Percentiles rank a stretch among this genome's conserved stretches.
Conservation (phyloP, 2,113 vertebrate genomes). For the Datnioides undecimradiatus region DNA sequence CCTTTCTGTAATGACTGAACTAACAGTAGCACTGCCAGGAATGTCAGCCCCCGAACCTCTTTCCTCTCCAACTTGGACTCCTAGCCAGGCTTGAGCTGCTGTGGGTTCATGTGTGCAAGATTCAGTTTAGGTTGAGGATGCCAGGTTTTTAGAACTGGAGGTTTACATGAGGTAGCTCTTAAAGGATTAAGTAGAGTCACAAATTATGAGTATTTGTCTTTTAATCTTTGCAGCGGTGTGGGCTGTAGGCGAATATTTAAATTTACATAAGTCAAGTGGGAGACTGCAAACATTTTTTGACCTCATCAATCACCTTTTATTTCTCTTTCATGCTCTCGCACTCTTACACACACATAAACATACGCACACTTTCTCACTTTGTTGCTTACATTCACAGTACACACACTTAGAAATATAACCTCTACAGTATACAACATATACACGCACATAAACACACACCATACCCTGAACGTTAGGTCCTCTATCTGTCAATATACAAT, state of each 20-base stretch:
- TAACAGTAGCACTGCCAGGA: conserved; percentile 45
- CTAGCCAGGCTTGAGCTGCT: conserved; percentile 7
- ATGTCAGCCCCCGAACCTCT: conserved; percentile 21
- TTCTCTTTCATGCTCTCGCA: conserved; percentile 1
- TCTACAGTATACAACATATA: background rate
- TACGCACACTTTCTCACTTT: background rate
- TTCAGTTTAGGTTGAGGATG: background rate
- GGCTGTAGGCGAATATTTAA: background rate
- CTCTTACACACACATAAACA: background rate
- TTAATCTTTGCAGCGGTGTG: conserved; percentile 20
- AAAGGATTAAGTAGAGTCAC: conserved; percentile 28
- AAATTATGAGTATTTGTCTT: conserved; percentile 21
- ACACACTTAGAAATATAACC: conserved; percentile 1
- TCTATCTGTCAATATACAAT: background rate
- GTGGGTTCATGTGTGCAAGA: conserved; percentile 18
- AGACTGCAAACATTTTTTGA: background rate
- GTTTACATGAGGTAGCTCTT: conserved; percentile 32
- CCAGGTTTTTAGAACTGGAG: conserved; percentile 25
- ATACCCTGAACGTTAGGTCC: background rate
- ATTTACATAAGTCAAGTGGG: background rate
- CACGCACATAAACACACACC: background rate
- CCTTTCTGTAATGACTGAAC: conserved; percentile 39
- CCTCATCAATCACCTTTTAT: background rate
- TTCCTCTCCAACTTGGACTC: conserved; percentile 16
- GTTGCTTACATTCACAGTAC: background rate